Evolutionary conservation across 2,113 vertebrate genomes (phyloP), one percentile per base, ranked within the genome.

Genomic region (Cynoglossus semilaevis): DNA sequence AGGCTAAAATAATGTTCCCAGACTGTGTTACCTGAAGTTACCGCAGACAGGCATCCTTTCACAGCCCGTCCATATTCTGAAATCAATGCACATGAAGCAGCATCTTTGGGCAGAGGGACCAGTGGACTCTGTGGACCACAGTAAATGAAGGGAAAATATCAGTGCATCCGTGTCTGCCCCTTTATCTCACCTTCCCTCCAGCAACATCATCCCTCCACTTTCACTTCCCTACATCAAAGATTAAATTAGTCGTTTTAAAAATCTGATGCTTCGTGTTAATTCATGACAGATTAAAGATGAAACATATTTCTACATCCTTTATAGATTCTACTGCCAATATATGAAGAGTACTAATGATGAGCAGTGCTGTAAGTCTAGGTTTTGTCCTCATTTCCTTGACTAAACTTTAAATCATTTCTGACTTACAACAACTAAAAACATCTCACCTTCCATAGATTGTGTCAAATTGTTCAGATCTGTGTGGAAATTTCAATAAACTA

Each of bases 111-210:
- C 50, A 68, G 51, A 58, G 50, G 1, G 12, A 60, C 36, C n/a
- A 36, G 15, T 57, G 51, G 46, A 81, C 54, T 69, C 73, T 63
- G 66, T 74, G 72, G 78, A 78, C 60, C 72, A 51, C 61, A 47
- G 63, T 76, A 67, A 87, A 76, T 58, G 65, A 29, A 62, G 55
- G 40, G 45, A 83, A 29, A 85, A 87, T 83, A 80, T 85, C 82
- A 83, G 46, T 41, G 66, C 75, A 51, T 77, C 70, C 58, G 55
- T 70, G 64, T 1, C 0, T 59, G 67, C 52, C 64, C n/a, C 69
- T 72, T 73, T 58, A 53, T 58, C 57, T 75, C 19, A 70, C 60
- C 65, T 53, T 53, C 61, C 55, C 64, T 53, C 43, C 17, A 13
- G 48, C 7, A 1, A 36, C 58, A 17, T 51, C 49, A 15, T 54